phyloP scores from a whole-genome alignment of 2,113 vertebrate species.

The Psammodynastes pulverulentus region DNA sequence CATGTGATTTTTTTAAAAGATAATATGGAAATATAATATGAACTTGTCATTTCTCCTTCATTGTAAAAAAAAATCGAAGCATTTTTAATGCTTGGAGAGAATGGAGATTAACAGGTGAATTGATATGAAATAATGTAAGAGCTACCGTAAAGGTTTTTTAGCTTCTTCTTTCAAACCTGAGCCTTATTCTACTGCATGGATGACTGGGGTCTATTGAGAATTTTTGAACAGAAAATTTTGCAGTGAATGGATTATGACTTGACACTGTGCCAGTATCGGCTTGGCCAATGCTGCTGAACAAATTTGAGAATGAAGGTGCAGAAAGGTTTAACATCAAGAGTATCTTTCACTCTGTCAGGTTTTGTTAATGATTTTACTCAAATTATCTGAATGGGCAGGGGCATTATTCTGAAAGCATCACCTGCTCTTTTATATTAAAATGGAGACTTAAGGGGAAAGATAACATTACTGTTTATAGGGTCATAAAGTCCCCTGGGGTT shows the following conservation, averaged over 20 bases:
- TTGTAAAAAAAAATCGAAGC: no score
- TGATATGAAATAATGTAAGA: neutral
- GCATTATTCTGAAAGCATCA: neutral
- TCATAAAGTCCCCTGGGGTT: neutral
- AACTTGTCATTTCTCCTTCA: neutral
- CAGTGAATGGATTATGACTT: neutral
- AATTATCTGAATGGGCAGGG: neutral
- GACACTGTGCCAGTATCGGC: neutral
- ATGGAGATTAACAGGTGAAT: neutral
- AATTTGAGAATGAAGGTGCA: neutral
- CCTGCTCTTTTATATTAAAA: neutral
- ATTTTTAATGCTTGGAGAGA: neutral
- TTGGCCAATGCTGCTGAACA: neutral
- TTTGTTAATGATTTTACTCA: neutral
- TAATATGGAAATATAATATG: neutral
- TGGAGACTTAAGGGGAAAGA: neutral
- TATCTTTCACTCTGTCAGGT: neutral
- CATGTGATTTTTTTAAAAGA: neutral
- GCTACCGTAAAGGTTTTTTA: neutral
- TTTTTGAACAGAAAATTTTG: neutral
- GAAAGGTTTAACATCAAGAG: neutral
- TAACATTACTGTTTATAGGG: neutral
- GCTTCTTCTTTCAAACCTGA: neutral
- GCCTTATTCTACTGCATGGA: neutral
- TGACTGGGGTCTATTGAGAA: neutral